Evolutionary conservation across 2,888 invertebrate genomes (phyloP).

Genomic region (Idaea straminata): DNA sequence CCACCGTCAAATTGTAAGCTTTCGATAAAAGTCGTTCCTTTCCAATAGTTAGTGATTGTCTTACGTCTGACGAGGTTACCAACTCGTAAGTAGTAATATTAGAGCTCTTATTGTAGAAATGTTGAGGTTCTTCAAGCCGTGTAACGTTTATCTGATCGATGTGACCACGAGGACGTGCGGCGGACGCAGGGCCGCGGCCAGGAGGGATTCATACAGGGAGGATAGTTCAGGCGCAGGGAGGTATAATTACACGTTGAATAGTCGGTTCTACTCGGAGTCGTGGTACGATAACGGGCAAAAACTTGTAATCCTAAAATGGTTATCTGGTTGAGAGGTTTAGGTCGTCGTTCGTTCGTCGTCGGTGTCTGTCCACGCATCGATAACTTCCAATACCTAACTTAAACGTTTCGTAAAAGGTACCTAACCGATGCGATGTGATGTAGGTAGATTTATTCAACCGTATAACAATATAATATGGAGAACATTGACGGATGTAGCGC

Average conservation of each 20-base stretch:
- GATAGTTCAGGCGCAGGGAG: neutral
- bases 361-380: neutral
- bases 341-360: neutral
- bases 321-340: neutral
- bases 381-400: too few relatives aligned
- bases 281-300: neutral
- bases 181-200: neutral
- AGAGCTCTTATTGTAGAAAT: neutral
- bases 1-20: too few relatives aligned
- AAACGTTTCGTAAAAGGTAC: too few relatives aligned
- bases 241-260: neutral
- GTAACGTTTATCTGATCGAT: neutral
- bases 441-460: too few relatives aligned
- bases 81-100: too few relatives aligned
- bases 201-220: too few relatives aligned
- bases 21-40: too few relatives aligned
- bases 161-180: neutral
- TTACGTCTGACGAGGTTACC: too few relatives aligned
- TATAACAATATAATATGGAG: too few relatives aligned
- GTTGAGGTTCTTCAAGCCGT: neutral
- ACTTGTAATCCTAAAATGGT: slow-evolving; percentile 1
- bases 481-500: too few relatives aligned
- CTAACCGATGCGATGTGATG: too few relatives aligned
- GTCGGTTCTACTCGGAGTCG: neutral
- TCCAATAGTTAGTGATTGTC: too few relatives aligned